Conservation (phyloP, 92 coral and sea anemone genomes). For the Parazoanthus darwini region DNA sequence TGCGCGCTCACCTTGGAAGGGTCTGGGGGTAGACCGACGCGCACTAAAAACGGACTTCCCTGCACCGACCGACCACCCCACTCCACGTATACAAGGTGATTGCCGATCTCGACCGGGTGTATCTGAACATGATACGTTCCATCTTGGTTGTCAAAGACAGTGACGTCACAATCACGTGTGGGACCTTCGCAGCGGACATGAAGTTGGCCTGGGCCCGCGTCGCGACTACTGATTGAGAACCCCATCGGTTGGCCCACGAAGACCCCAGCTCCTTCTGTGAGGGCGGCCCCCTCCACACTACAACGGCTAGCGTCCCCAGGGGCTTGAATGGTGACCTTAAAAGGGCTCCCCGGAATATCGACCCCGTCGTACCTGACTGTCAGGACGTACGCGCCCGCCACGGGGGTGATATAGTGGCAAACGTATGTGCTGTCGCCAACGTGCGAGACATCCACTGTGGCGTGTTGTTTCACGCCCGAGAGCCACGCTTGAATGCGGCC, state of each 20-base stretch:
- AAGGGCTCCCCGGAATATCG: constrained; percentile 86
- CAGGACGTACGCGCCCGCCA: constrained; percentile 87
- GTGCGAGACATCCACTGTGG: constrained; percentile 78
- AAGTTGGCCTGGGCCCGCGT: constrained; percentile 90
- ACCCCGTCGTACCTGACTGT: constrained; percentile 81
- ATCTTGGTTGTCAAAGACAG: constrained; percentile 90
- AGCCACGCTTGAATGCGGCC: constrained; percentile 82
- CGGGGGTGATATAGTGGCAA: constrained; percentile 83
- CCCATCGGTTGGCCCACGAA: constrained; percentile 81
- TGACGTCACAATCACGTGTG: constrained; percentile 88
- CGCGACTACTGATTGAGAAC: constrained; percentile 80
- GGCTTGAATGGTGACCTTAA: constrained; percentile 82
- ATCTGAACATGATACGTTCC: constrained; percentile 89
- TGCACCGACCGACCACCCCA: constrained; percentile 90
- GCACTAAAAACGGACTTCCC: constrained; percentile 96
- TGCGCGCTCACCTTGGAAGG: constrained; percentile 46
- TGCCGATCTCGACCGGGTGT: constrained; percentile 84
- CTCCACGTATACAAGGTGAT: constrained; percentile 84
- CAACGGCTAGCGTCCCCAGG: constrained; percentile 53
- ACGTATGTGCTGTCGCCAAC: constrained; percentile 71
- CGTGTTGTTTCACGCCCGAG: constrained; percentile 74
- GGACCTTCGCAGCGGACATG: constrained; percentile 96
- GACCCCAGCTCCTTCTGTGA: constrained; percentile 61
- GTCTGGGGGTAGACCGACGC: constrained; percentile 85
- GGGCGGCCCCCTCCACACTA: constrained; percentile 57